Conservation (phyloP, 2,888 invertebrate species). For the Drosophila pegasa region DNA sequence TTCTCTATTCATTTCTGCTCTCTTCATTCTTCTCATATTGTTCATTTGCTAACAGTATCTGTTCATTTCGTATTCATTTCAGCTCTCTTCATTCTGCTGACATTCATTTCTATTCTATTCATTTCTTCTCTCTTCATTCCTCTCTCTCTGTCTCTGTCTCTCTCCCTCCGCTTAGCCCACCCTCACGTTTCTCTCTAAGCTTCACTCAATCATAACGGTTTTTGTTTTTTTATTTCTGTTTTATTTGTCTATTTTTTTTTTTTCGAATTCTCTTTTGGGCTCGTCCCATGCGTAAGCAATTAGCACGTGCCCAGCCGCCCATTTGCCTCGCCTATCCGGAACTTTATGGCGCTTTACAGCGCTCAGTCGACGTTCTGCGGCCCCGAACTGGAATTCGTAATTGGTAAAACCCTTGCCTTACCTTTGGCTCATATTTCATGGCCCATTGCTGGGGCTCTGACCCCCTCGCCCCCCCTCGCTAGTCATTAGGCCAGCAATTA, state of each 20-base stretch:
- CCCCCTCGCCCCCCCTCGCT: neutral
- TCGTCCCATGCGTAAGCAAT: conserved; percentile 70
- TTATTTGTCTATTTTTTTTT: conserved; percentile 8
- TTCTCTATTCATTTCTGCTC: neutral
- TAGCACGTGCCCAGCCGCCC: conserved; percentile 71
- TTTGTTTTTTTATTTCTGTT: conserved; percentile 11
- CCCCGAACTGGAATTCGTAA: conserved; percentile 29
- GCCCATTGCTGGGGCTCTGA: conserved; percentile 1
- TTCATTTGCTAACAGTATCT: conserved; percentile 2
- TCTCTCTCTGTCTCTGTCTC: neutral
- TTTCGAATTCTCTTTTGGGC: conserved; percentile 3
- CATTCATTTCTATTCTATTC: neutral
- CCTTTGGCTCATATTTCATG: conserved; percentile 30
- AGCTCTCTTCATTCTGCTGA: neutral
- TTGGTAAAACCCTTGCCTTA: conserved; percentile 11
- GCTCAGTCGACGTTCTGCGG: conserved; percentile 55
- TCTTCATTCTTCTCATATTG: no score
- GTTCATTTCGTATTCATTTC: neutral
- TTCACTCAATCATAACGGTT: neutral
- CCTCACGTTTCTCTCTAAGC: conserved; percentile 18
- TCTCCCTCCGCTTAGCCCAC: conserved; percentile 1
- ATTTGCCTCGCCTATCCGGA: conserved; percentile 47
- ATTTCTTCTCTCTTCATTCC: neutral
- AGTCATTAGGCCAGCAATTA: conserved; percentile 49
- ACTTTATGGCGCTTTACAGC: conserved; percentile 73